Percentiles rank a stretch among this genome's conserved stretches.
Conservation (phyloP, 2,888 invertebrate species). For the Sesamia inferens region DNA sequence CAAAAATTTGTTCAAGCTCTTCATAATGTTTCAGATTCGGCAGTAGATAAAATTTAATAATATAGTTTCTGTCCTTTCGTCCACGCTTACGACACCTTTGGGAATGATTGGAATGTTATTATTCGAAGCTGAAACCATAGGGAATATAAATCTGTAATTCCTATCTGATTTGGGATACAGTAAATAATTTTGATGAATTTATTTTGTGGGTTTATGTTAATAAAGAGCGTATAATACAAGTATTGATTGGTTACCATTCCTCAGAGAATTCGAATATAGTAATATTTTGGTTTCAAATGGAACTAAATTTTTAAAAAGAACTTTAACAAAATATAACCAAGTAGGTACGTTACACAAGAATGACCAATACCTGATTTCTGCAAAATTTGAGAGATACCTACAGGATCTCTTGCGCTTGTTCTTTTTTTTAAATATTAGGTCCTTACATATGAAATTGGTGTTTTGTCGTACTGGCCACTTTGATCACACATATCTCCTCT, state of each 20-base stretch:
- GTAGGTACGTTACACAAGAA: not conserved
- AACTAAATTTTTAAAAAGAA: not conserved
- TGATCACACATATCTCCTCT: too few species aligned
- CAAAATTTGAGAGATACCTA: not conserved
- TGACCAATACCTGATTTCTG: not conserved
- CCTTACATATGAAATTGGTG: too few species aligned
- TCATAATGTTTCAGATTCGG: constrained; percentile 1
- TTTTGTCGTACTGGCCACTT: too few species aligned
- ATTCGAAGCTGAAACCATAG: constrained; percentile 21
- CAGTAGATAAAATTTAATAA: not conserved
- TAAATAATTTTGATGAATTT: constrained; percentile 32
- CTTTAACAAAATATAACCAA: not conserved
- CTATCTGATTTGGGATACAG: constrained; percentile 46
- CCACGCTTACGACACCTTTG: constrained; percentile 24
- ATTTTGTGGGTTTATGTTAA: constrained; percentile 19
- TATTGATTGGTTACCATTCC: constrained; percentile 8
- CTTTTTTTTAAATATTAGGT: too few species aligned
- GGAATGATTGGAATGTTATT: constrained; percentile 22
- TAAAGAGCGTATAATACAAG: not conserved
- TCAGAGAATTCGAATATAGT: constrained; percentile 19
- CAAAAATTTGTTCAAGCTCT: not conserved
- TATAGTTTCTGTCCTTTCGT: constrained; percentile 17
- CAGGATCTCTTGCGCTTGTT: not conserved
- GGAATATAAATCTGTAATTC: constrained; percentile 49
- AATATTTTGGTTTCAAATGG: not conserved